Conservation (phyloP, 2,888 invertebrate genomes). For the Ephialtes manifestator region DNA sequence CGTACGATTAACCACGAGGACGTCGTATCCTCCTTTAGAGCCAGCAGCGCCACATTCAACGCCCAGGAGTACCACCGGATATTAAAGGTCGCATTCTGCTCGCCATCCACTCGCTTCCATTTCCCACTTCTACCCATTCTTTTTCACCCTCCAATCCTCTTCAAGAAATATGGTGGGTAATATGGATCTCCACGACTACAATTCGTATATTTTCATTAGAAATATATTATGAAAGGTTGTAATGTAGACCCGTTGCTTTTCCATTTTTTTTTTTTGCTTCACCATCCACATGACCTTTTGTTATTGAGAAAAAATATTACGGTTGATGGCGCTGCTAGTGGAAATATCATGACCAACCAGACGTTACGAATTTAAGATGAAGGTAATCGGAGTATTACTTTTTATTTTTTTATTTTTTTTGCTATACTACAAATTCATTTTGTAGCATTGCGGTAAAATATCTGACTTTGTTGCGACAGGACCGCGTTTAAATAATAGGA, state of each 20-base stretch:
- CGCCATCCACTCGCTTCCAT: slow-evolving; percentile 54
- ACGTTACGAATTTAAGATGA: too few species aligned
- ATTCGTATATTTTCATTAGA: slow-evolving; percentile 13
- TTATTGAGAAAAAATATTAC: neutral
- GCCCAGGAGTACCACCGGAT: slow-evolving; percentile 52
- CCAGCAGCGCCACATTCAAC: slow-evolving; percentile 15
- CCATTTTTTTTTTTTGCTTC: neutral
- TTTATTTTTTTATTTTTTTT: too few species aligned
- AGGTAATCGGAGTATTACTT: too few species aligned
- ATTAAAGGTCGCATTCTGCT: slow-evolving; percentile 62
- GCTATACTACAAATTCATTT: too few species aligned
- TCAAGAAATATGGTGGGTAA: neutral
- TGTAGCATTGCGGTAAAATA: too few species aligned
- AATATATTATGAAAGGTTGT: slow-evolving; percentile 1
- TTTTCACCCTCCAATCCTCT: neutral
- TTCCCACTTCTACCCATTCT: slow-evolving; percentile 36
- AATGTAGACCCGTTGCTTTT: neutral
- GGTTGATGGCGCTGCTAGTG: too few species aligned
- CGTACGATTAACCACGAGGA: slow-evolving; percentile 63
- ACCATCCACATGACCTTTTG: neutral
- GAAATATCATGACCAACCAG: too few species aligned
- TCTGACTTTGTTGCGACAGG: too few species aligned
- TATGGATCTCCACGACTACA: neutral
- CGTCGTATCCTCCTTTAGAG: slow-evolving; percentile 32
- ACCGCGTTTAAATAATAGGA: too few species aligned